Evolutionary conservation across 2,113 vertebrate genomes (phyloP).

Genomic region (Phainopepla nitens): DNA sequence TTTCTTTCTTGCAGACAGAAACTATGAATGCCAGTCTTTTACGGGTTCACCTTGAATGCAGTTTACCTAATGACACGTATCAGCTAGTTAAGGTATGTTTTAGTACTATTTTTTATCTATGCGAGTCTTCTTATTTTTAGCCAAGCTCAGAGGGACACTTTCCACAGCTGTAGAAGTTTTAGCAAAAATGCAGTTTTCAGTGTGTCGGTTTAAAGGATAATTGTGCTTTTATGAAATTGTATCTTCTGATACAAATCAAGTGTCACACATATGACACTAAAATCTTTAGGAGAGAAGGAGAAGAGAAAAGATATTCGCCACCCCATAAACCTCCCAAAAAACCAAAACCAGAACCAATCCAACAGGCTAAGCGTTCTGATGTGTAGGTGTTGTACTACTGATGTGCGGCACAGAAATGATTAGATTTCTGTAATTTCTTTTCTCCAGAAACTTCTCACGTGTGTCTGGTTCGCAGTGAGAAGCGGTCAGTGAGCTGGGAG

Average conservation of each 20-base stretch:
- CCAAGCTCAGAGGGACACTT: neutral
- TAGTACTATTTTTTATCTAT: neutral
- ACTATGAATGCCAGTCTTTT: constrained; percentile 86
- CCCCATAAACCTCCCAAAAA: neutral
- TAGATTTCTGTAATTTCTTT: neutral
- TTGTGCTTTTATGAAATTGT: neutral
- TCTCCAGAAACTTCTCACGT: neutral
- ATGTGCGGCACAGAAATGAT: neutral
- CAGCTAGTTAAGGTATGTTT: constrained; percentile 81
- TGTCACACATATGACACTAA: neutral
- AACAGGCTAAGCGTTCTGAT: neutral
- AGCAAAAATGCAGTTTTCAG: neutral
- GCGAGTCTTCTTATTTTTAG: neutral
- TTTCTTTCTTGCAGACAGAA: constrained; percentile 80
- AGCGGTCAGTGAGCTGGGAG: neutral
- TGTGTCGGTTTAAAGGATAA: neutral
- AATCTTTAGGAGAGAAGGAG: neutral
- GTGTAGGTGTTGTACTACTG: neutral
- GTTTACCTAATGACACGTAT: constrained; percentile 80
- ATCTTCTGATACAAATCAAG: neutral
- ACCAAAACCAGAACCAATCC: neutral
- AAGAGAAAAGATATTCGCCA: neutral
- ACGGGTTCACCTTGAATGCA: constrained; percentile 88
- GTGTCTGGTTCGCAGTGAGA: neutral
- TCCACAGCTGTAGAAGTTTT: neutral